phyloP scores from a whole-genome alignment of 2,888 invertebrate genomes.

The Tromatobia lineatoria region DNA sequence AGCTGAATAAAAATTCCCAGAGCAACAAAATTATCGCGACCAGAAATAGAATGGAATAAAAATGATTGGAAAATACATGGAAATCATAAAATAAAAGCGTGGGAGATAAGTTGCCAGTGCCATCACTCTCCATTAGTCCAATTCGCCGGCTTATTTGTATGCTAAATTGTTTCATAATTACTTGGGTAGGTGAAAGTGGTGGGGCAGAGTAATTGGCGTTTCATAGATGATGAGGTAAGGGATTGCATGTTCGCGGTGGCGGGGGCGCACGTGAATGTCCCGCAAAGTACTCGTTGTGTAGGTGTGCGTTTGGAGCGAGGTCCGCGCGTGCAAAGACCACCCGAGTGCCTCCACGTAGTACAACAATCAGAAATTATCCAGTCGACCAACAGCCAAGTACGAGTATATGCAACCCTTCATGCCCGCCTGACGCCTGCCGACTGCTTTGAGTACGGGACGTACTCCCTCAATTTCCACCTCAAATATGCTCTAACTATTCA shows the following conservation, averaged over 20 bases:
- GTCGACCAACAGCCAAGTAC: conserved; percentile 56
- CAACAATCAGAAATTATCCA: conserved; percentile 66
- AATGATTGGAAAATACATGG: conserved; percentile 3
- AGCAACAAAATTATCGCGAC: too few species aligned
- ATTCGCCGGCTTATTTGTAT: conserved; percentile 74
- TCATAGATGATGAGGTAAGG: conserved; percentile 73
- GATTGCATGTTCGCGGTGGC: conserved; percentile 78
- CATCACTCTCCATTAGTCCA: conserved; percentile 76
- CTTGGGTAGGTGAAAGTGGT: conserved; percentile 48
- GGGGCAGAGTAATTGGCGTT: conserved; percentile 75
- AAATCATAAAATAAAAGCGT: conserved; percentile 9
- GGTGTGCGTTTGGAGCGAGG: conserved; percentile 41
- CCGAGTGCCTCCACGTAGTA: conserved; percentile 44
- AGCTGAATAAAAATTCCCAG: too few species aligned
- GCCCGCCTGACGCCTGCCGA: conserved; percentile 26
- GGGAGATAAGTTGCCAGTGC: conserved; percentile 36
- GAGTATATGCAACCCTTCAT: conserved; percentile 38
- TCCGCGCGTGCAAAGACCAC: conserved; percentile 56
- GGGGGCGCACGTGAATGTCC: conserved; percentile 68
- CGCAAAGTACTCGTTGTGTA: conserved; percentile 47
- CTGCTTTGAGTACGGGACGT: conserved; percentile 49
- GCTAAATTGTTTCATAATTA: conserved; percentile 81
- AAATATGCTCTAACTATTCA: conserved; percentile 3
- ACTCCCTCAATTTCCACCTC: conserved; percentile 16
- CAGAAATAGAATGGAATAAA: too few species aligned